Percentiles rank a stretch among this genome's conserved stretches.
phyloP scores from a whole-genome alignment of 2,113 vertebrate genomes.

The Terrapene triunguis region DNA sequence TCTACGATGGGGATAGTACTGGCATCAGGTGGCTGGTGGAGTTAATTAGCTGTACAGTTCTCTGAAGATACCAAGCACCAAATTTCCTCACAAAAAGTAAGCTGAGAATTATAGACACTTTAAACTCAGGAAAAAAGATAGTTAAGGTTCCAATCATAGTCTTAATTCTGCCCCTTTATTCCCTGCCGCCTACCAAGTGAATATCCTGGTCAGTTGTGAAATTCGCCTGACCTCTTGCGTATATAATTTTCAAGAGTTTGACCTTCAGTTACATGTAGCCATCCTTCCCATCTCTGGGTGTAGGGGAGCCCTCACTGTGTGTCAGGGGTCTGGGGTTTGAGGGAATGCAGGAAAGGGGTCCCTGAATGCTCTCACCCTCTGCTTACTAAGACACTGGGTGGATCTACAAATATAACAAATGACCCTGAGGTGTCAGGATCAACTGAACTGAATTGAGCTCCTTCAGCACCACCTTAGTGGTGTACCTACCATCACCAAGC shows the following conservation, averaged over 20 bases:
- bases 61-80: neutral
- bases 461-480: neutral
- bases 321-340: neutral
- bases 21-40: neutral
- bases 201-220: neutral
- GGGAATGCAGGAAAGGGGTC: neutral
- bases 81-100: neutral
- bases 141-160: neutral
- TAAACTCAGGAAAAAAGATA: neutral
- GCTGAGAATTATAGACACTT: neutral
- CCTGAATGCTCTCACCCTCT: neutral
- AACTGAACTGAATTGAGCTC: neutral
- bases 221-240: too few species aligned
- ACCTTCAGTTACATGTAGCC: neutral
- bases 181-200: neutral
- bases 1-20: neutral
- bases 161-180: neutral
- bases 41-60: neutral
- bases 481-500: neutral
- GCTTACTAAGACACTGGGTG: neutral
- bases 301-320: rapidly evolving
- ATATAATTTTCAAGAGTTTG: too few species aligned
- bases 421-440: neutral
- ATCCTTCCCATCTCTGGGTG: neutral
- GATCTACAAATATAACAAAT: too few species aligned